These are phyloP conservation scores for Oophaga sylvatica DNA, from an alignment of 2,797 vertebrate genomes.

Conservation along the genomic window DNA sequence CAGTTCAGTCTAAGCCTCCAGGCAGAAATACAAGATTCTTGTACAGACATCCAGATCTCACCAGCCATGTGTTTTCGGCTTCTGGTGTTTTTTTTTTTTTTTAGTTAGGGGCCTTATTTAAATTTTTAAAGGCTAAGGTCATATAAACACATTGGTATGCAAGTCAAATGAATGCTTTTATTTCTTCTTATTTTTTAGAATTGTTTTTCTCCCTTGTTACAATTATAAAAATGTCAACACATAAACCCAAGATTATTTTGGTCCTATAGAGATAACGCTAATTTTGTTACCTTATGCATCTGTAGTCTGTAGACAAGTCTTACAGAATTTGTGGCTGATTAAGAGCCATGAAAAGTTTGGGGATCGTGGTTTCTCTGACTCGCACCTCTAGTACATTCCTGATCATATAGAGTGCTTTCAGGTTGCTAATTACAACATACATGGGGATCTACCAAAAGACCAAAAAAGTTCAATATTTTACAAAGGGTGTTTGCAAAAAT, in stretches of 20 bases:
- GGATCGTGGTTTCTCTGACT: no score
- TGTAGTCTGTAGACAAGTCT: not conserved
- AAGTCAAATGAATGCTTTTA: slow-evolving; percentile 36
- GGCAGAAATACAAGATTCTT: slow-evolving; percentile 35
- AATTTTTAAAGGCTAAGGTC: slow-evolving; percentile 48
- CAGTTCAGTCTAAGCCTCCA: slow-evolving; percentile 20
- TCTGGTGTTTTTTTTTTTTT: slow-evolving; percentile 4
- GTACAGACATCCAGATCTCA: slow-evolving; percentile 45
- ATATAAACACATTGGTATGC: slow-evolving; percentile 44
- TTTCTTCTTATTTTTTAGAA: slow-evolving; percentile 33
- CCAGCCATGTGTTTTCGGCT: slow-evolving; percentile 54
- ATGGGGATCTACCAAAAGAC: no score
- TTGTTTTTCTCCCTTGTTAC: not conserved
- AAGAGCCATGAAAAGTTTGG: no score
- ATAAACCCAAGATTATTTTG: not conserved
- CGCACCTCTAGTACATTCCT: no score
- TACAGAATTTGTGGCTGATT: not conserved
- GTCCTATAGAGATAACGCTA: not conserved
- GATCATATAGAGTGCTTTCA: no score
- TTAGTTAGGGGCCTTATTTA: slow-evolving; percentile 51
- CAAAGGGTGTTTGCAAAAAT: no score
- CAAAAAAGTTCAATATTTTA: no score
- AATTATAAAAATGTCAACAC: not conserved
- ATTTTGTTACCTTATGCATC: not conserved
- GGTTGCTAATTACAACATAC: no score